These are phyloP conservation scores for Nyctalus aviator DNA, from an alignment of 2,797 vertebrate genomes.

Conservation along the genomic window DNA sequence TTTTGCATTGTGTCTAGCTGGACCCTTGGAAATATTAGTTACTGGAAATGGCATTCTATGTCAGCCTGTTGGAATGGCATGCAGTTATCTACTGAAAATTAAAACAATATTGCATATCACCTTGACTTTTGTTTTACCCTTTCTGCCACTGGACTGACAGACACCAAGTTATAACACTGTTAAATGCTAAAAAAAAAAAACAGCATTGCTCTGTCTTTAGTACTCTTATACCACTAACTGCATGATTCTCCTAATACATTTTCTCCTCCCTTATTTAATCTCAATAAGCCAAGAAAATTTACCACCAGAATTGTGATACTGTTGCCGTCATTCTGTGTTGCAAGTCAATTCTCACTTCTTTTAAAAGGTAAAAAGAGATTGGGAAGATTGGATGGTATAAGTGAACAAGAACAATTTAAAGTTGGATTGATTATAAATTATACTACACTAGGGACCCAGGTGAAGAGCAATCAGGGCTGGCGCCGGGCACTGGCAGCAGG, in stretches of 20 bases:
- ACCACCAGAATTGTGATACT: constrained; percentile 41
- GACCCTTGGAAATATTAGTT: constrained; percentile 56
- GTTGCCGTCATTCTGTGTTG: neutral
- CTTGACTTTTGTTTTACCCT: constrained; percentile 15
- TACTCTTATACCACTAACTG: constrained; percentile 21
- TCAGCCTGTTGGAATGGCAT: constrained; percentile 31
- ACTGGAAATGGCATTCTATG: constrained; percentile 66
- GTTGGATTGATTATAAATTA: neutral
- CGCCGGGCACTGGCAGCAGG: no score
- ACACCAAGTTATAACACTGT: constrained; percentile 44
- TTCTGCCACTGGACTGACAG: constrained; percentile 59
- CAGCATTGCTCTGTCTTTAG: neutral
- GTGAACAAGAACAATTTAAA: neutral
- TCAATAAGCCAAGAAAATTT: constrained; percentile 12
- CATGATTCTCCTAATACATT: neutral
- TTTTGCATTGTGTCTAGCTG: constrained; percentile 59
- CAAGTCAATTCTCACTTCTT: constrained; percentile 3
- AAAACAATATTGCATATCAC: constrained; percentile 46
- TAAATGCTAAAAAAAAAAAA: constrained; percentile 28
- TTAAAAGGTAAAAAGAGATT: neutral
- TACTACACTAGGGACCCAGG: neutral
- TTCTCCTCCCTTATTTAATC: neutral
- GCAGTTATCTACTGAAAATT: constrained; percentile 32
- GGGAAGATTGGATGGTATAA: neutral
- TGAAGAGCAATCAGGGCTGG: no score